These are phyloP conservation scores for Heteropelma amictum DNA, from an alignment of 2,888 invertebrate species.

Conservation along the genomic window DNA sequence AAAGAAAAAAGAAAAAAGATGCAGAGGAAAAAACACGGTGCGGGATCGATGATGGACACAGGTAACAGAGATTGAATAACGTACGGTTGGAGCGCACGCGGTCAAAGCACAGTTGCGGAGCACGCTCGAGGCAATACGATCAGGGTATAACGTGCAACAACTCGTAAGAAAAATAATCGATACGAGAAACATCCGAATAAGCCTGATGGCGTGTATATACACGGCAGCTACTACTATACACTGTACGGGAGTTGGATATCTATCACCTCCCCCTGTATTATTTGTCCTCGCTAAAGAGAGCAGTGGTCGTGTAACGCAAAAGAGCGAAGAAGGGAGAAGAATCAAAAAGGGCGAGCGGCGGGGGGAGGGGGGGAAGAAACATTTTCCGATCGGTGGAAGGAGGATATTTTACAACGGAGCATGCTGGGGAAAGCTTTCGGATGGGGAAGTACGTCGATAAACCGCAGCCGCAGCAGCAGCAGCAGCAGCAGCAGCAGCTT, in stretches of 20 bases:
- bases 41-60: slow-evolving; percentile 9
- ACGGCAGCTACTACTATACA: too few relatives aligned
- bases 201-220: too few relatives aligned
- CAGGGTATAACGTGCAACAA: slow-evolving; percentile 9
- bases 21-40: too few relatives aligned
- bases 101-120: too few relatives aligned
- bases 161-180: slow-evolving; percentile 14
- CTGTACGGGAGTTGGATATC: neutral
- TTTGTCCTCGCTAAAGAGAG: slow-evolving; percentile 25
- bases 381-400: slow-evolving; percentile 19
- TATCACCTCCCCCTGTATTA: neutral
- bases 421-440: neutral
- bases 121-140: slow-evolving; percentile 4
- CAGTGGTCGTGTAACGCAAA: slow-evolving; percentile 51
- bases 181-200: slow-evolving; percentile 13
- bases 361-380: neutral
- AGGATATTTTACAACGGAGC: slow-evolving; percentile 9
- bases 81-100: too few relatives aligned
- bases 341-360: too few relatives aligned
- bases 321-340: slow-evolving; percentile 17
- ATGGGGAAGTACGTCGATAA: slow-evolving; percentile 56
- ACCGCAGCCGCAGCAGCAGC: too few relatives aligned
- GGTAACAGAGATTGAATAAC: neutral
- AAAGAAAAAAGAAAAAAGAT: too few relatives aligned
- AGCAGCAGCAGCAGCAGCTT: too few relatives aligned